Conservation (phyloP, 2,797 vertebrate species). For the Vultur gryphus region DNA sequence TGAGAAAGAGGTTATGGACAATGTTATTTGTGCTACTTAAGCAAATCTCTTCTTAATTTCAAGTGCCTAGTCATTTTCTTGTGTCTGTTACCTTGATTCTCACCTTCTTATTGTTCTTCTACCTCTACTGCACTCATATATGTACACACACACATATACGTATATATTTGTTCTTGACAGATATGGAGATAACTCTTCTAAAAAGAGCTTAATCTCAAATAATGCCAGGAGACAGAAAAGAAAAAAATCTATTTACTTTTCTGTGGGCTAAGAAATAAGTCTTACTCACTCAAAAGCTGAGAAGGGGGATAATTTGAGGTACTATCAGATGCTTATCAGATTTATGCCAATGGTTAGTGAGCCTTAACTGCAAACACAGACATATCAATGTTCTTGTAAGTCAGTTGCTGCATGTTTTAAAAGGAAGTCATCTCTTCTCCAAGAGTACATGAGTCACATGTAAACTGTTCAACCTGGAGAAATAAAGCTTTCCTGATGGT, state of each 20-base stretch:
- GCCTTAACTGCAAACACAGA: background rate
- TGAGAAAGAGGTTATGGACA: background rate
- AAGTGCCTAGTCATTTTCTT: background rate
- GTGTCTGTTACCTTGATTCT: background rate
- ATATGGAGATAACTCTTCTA: background rate
- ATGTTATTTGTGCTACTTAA: background rate
- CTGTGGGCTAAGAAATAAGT: background rate
- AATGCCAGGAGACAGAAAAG: background rate
- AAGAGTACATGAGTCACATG: background rate
- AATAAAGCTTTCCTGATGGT: constrained; percentile 20
- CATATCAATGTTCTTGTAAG: background rate
- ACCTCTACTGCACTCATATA: background rate
- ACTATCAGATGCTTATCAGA: background rate
- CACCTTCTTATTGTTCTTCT: background rate
- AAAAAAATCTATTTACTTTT: background rate
- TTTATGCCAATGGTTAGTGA: background rate
- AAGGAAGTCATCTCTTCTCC: background rate
- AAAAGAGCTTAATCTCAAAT: background rate
- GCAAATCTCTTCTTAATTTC: background rate
- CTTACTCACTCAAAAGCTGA: background rate
- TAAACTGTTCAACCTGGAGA: constrained; percentile 20
- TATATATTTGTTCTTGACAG: background rate
- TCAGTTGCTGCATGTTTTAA: background rate
- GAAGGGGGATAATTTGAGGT: background rate
- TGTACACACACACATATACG: background rate